phyloP scores from a whole-genome alignment of 1,140 invertebrate species.

The Ips typographus region DNA sequence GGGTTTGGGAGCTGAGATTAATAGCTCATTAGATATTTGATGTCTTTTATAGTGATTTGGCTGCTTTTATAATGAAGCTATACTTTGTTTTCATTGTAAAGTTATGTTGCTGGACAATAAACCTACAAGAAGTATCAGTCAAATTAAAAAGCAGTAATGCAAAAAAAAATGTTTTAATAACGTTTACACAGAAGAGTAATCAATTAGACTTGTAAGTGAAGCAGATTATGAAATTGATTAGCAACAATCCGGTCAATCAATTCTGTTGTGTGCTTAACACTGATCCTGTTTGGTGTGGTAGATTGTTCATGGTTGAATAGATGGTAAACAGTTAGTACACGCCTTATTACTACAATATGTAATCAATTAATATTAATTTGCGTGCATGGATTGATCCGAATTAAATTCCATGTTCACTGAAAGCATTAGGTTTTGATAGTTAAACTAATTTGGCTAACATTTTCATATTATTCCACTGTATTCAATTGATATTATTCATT shows the following conservation, averaged over 20 bases:
- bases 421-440: slow-evolving; percentile 5
- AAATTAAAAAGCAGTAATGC: no score
- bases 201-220: background rate
- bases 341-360: slow-evolving; percentile 7
- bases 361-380: slow-evolving; percentile 15
- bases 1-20: background rate
- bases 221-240: background rate
- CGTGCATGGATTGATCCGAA: slow-evolving; percentile 3
- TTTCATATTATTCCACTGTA: background rate
- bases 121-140: no score
- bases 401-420: slow-evolving; percentile 12
- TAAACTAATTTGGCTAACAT: slow-evolving; percentile 9
- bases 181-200: no score
- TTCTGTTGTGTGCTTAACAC: slow-evolving; percentile 5
- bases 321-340: slow-evolving; percentile 11
- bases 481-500: no score
- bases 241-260: slow-evolving; percentile 3
- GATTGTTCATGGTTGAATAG: slow-evolving; percentile 9
- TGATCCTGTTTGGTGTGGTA: background rate
- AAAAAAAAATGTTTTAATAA: no score
- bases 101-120: no score
- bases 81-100: no score
- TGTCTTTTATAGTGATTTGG: background rate
- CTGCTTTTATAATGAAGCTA: no score
- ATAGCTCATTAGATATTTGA: background rate